Base-by-base conservation (phyloP, 2,888 invertebrate genomes). In the Mythimna vitellina region DNA sequence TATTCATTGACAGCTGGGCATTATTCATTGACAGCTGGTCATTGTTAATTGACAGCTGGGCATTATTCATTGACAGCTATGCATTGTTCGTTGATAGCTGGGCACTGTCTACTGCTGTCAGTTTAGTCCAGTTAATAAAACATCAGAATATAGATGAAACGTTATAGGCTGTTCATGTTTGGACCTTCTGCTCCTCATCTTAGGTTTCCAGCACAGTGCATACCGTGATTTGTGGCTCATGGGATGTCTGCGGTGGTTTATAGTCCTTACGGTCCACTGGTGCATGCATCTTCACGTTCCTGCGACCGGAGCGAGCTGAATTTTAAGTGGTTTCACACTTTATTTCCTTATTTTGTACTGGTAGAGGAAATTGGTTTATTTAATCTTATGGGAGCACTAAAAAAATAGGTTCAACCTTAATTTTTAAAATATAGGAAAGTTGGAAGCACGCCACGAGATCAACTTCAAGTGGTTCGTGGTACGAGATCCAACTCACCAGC, bases 171-270 rank as follows among this genome's bases (percentile, higher is more conserved):
- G 57, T n/a, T 4, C 20, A n/a, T 10, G 10, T n/a, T 38, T 38
- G 46, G 9, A 38, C 56, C 66, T 79, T 79, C 80, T 80, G 69
- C 1, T 20, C 17, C 14, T 14, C 17, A 3, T 6, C 54, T 10
- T 35, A 14, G 10, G 10, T 32, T 9, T 12, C 20, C 49, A 49
- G 56, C 51, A 10, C 69, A 76, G 61, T 72, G 81, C 84, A 81
- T 38, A 62, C 56, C 70, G 70, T 81, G 77, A 81, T 83, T 76
- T 81, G 81, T 76, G 72, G 81, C 81, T 71, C 78, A 81, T 77
- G 84, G 70, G 70, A 72, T 70, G 69, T 70, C 81, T 70, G 56
- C 70, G 80, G 66, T 83, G 20, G 61, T 80, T 80, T 83, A 80
- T 75, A 67, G 80, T 83, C 64, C 83, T 75, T 56, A 65, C 80